phyloP scores from a whole-genome alignment of 2,888 invertebrate species.

The Heliconius charithonia region DNA sequence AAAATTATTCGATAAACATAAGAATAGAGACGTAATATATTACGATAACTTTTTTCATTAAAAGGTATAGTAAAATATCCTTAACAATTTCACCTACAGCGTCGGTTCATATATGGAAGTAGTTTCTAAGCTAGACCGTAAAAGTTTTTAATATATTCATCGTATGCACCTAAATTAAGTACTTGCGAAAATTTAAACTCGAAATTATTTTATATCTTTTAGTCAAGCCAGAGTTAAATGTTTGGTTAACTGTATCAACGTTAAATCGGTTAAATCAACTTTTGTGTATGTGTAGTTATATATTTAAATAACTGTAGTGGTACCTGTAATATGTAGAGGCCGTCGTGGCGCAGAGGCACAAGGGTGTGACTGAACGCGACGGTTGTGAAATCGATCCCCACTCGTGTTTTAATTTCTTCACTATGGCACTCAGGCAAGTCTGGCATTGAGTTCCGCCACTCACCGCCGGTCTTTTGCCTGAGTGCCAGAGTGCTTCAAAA shows the following conservation, averaged over 20 bases:
- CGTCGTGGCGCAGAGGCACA: too few species aligned
- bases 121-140: conserved; percentile 7
- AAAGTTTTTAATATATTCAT: conserved; percentile 33
- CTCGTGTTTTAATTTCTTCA: too few species aligned
- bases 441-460: too few species aligned
- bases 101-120: conserved; percentile 17
- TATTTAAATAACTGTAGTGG: too few species aligned
- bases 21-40: neutral
- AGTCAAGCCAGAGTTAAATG: neutral
- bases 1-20: neutral
- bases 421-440: too few species aligned
- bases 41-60: conserved; percentile 10
- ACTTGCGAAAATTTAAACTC: conserved; percentile 13
- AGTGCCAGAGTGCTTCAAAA: too few species aligned
- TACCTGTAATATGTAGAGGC: too few species aligned
- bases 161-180: conserved; percentile 23
- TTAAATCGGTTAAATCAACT: neutral
- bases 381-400: too few species aligned
- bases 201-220: conserved; percentile 24
- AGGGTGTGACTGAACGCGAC: too few species aligned
- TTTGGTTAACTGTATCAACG: conserved; percentile 1
- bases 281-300: too few species aligned
- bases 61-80: conserved; percentile 6
- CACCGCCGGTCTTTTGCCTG: too few species aligned
- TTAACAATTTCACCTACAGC: conserved; percentile 17